These are phyloP conservation scores for Caenorhabditis zanzibari DNA, from an alignment of 2,888 invertebrate genomes.

Conservation along the genomic window DNA sequence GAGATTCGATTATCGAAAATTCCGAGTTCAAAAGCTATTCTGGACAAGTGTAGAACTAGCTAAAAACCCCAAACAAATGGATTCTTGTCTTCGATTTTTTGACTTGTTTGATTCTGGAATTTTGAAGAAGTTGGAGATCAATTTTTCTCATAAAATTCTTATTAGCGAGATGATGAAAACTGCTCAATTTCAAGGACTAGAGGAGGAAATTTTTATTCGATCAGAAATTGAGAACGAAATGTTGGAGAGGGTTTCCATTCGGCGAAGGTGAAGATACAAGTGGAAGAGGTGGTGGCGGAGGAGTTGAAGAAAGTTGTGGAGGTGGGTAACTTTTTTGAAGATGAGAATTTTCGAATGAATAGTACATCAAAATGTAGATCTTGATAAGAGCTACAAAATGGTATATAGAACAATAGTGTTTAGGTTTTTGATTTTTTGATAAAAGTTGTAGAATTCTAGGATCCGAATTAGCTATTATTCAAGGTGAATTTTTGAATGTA, in stretches of 20 bases:
- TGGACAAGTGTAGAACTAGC: constrained; percentile 4
- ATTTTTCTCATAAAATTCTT: background rate
- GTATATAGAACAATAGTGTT: no score
- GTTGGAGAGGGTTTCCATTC: constrained; percentile 4
- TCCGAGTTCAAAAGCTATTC: background rate
- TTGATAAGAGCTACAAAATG: no score
- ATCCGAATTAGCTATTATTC: no score
- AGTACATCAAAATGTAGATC: no score
- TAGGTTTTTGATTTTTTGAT: no score
- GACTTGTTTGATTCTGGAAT: background rate
- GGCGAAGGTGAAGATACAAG: background rate
- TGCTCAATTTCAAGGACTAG: background rate
- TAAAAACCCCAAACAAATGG: background rate
- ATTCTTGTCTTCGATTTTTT: background rate
- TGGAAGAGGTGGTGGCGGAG: constrained; percentile 6
- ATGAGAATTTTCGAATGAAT: no score
- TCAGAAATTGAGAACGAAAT: constrained; percentile 7
- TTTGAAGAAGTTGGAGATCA: constrained; percentile 3
- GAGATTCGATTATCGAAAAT: background rate
- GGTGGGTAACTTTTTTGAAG: no score
- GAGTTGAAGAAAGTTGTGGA: background rate
- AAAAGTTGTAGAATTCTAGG: no score
- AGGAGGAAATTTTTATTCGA: constrained; percentile 7
- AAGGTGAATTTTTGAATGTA: no score
- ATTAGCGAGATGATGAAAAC: background rate